Evolutionary conservation across 2,797 vertebrate species (phyloP).

Genomic region (Crocodylus rhombifer): DNA sequence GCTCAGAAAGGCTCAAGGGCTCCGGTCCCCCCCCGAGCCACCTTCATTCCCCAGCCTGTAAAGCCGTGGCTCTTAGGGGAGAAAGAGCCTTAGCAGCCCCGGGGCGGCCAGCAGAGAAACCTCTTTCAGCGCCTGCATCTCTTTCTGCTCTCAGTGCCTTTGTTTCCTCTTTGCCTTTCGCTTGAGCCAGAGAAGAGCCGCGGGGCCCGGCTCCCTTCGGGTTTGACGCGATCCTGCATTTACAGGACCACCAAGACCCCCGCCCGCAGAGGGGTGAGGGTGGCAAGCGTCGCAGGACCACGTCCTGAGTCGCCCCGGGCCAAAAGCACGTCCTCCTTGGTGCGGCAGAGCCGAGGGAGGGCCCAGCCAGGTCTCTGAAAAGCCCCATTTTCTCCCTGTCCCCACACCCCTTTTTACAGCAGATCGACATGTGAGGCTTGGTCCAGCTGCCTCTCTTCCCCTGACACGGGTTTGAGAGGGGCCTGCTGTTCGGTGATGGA

Average conservation of each 20-base stretch:
- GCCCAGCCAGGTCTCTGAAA: not conserved
- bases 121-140: slow-evolving; percentile 67
- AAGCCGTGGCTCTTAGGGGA: slow-evolving; percentile 58
- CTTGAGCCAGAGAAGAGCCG: not conserved
- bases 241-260: not conserved
- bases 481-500: too few relatives aligned
- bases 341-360: not conserved
- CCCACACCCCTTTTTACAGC: not conserved
- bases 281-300: too few relatives aligned
- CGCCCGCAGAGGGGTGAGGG: too few relatives aligned
- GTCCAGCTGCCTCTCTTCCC: not conserved
- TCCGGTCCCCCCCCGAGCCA: not conserved
- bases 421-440: not conserved
- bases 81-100: slow-evolving; percentile 69
- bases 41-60: not conserved
- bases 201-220: slow-evolving; percentile 12
- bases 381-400: not conserved
- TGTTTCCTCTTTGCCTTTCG: slow-evolving; percentile 9
- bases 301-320: not conserved
- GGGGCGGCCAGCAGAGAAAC: slow-evolving; percentile 67
- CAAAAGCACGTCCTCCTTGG: not conserved
- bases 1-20: slow-evolving; percentile 7
- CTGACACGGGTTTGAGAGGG: not conserved
- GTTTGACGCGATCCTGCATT: not conserved
- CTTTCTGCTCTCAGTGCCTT: slow-evolving; percentile 64